Evolutionary conservation across 2,113 vertebrate genomes (phyloP).

Genomic region (Istiophorus platypterus): DNA sequence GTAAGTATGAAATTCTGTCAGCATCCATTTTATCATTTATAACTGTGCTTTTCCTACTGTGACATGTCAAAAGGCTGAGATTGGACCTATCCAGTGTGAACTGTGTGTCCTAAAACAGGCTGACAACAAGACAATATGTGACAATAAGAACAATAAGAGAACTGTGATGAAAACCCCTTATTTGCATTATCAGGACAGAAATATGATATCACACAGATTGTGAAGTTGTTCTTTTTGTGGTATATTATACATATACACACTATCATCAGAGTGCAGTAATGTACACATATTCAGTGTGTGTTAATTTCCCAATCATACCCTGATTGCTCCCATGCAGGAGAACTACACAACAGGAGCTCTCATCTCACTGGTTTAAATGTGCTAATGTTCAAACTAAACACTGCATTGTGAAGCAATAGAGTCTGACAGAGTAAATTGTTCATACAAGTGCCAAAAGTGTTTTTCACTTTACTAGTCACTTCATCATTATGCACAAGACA

Average conservation of each 20-base stretch:
- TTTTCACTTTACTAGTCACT: constrained; percentile 67
- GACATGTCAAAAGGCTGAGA: too few relatives aligned
- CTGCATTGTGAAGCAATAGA: constrained; percentile 39
- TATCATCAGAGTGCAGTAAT: background rate
- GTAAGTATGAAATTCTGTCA: too few relatives aligned
- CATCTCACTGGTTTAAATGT: constrained; percentile 12
- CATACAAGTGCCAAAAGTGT: constrained; percentile 53
- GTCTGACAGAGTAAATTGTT: constrained; percentile 45
- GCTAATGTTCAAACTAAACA: background rate
- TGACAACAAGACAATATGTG: too few relatives aligned
- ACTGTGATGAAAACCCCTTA: background rate
- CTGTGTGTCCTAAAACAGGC: too few relatives aligned
- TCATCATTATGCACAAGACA: constrained; percentile 73
- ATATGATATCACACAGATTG: background rate
- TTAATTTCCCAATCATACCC: background rate
- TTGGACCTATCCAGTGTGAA: too few relatives aligned
- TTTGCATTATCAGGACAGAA: background rate
- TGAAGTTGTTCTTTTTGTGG: background rate
- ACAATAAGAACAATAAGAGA: too few relatives aligned
- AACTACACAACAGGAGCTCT: constrained; percentile 2
- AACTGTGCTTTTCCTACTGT: too few relatives aligned
- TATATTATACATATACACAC: background rate
- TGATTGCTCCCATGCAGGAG: constrained; percentile 12
- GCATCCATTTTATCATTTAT: too few relatives aligned
- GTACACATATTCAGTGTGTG: background rate